Evolutionary conservation across 2,888 invertebrate species (phyloP).

Genomic region (Rutpela maculata): DNA sequence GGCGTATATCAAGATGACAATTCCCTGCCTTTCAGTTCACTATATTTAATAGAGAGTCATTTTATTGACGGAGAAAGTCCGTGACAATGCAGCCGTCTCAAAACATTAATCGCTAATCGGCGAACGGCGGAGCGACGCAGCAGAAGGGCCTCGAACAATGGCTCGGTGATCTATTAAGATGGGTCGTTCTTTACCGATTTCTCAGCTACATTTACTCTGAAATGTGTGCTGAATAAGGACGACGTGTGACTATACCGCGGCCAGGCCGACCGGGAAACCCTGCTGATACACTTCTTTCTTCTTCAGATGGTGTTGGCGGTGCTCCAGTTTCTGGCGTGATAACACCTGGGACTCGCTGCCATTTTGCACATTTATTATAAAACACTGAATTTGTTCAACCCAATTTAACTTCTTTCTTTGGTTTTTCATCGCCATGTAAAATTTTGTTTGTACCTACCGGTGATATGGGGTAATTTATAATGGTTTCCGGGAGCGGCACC

Average conservation of each 20-base stretch:
- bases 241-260: constrained; percentile 28
- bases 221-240: constrained; percentile 71
- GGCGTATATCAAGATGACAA: constrained; percentile 71
- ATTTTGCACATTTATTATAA: constrained; percentile 21
- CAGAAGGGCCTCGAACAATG: constrained; percentile 69
- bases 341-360: constrained; percentile 26
- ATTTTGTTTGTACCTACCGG: too few relatives aligned
- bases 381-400: constrained; percentile 29
- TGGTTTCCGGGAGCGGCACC: not conserved
- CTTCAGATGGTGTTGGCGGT: constrained; percentile 17
- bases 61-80: constrained; percentile 63
- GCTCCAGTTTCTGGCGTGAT: constrained; percentile 27
- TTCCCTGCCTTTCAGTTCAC: constrained; percentile 68
- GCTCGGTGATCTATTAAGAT: constrained; percentile 73
- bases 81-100: constrained; percentile 57
- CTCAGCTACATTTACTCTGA: constrained; percentile 75
- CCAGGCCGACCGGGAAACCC: constrained; percentile 4
- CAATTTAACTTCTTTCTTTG: constrained; percentile 33
- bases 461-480: not conserved
- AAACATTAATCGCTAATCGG: constrained; percentile 43
- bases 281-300: constrained; percentile 28
- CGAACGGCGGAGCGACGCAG: constrained; percentile 66
- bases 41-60: constrained; percentile 71
- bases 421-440: constrained; percentile 20
- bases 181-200: constrained; percentile 75